A percentile compares a stretch with the other conserved stretches of the same genome.
Evolutionary conservation across 2,888 invertebrate genomes (phyloP).

Genomic region (Diaperis boleti): DNA sequence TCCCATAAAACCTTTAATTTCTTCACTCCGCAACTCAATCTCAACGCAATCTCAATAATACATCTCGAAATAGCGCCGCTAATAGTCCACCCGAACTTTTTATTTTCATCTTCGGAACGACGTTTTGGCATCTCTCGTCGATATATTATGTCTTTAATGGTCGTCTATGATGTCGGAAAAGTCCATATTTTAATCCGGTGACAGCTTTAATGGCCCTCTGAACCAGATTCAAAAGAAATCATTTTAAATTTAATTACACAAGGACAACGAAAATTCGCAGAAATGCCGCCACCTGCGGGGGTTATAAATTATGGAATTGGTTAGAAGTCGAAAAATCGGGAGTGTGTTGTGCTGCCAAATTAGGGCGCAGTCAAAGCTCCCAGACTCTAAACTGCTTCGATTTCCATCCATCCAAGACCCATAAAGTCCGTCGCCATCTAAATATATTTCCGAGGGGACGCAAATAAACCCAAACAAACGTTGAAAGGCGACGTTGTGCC

Average conservation of each 20-base stretch:
- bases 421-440: constrained; percentile 26
- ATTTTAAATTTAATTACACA: constrained; percentile 25
- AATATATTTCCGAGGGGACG: constrained; percentile 18
- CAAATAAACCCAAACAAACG: constrained; percentile 25
- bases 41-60: constrained; percentile 12
- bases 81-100: constrained; percentile 10
- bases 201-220: constrained; percentile 40
- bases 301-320: constrained; percentile 19
- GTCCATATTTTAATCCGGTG: constrained; percentile 43
- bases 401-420: constrained; percentile 6
- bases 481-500: constrained; percentile 11
- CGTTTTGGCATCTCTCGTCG: constrained; percentile 30
- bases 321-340: background rate
- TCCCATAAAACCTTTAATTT: constrained; percentile 16
- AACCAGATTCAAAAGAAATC: constrained; percentile 20
- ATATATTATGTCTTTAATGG: constrained; percentile 28
- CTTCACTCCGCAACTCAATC: background rate
- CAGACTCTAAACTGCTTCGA: constrained; percentile 5
- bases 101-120: constrained; percentile 1
- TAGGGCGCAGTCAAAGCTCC: background rate
- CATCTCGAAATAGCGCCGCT: constrained; percentile 14
- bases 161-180: constrained; percentile 32
- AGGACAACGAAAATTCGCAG: constrained; percentile 26
- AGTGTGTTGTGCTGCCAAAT: background rate
- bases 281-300: constrained; percentile 20